phyloP scores from a whole-genome alignment of 2,797 vertebrate species.

The Knipowitschia caucasica region DNA sequence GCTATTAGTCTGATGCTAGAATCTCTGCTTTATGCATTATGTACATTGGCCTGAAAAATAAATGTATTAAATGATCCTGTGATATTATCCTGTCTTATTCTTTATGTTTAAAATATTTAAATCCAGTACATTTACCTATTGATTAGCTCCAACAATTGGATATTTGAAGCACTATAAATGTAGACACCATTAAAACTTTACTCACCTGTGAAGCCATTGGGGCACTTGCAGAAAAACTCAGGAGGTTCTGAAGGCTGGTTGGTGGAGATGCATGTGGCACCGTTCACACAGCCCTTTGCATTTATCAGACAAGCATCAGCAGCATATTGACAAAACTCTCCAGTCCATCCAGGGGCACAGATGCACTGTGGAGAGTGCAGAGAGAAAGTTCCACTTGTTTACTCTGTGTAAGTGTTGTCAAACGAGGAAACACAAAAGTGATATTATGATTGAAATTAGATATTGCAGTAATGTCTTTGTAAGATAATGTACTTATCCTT shows the following conservation, averaged over 20 bases:
- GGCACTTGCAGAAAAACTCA: constrained; percentile 70
- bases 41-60: too few relatives aligned
- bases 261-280: constrained; percentile 72
- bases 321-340: constrained; percentile 76
- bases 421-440: too few relatives aligned
- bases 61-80: too few relatives aligned
- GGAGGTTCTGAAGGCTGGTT: constrained; percentile 62
- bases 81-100: too few relatives aligned
- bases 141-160: too few relatives aligned
- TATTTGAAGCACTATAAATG: constrained; percentile 18
- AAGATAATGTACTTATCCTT: too few relatives aligned
- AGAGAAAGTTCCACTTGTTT: background rate
- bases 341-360: constrained; percentile 75
- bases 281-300: constrained; percentile 67
- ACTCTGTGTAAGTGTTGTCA: background rate
- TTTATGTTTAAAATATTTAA: too few relatives aligned
- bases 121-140: too few relatives aligned
- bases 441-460: too few relatives aligned
- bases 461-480: too few relatives aligned
- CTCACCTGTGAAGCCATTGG: constrained; percentile 75
- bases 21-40: too few relatives aligned
- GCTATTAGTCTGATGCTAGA: too few relatives aligned
- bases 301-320: constrained; percentile 75
- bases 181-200: constrained; percentile 19
- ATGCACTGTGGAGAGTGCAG: constrained; percentile 65